Evolutionary conservation across 2,797 vertebrate genomes (phyloP).

Genomic region (Alectoris magna): DNA sequence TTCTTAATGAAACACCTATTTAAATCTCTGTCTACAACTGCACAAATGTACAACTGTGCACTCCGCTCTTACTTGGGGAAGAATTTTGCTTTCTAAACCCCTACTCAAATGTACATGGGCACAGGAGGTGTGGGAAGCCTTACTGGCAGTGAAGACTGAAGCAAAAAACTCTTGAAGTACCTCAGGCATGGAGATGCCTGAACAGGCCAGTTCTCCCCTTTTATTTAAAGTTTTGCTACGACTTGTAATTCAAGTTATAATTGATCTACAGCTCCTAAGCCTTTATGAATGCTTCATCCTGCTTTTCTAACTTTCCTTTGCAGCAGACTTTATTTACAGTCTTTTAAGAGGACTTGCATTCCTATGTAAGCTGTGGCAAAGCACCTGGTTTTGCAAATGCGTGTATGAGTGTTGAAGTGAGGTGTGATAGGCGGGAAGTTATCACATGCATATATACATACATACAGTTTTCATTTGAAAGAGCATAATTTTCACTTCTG

Average conservation of each 20-base stretch:
- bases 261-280: not conserved
- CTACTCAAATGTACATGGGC: too few relatives aligned
- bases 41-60: too few relatives aligned
- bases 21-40: too few relatives aligned
- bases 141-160: too few relatives aligned
- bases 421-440: not conserved
- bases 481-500: not conserved
- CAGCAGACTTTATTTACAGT: not conserved
- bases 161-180: too few relatives aligned
- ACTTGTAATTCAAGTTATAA: not conserved
- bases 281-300: not conserved
- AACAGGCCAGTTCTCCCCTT: too few relatives aligned
- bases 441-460: not conserved
- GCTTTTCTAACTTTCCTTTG: slow-evolving; percentile 42
- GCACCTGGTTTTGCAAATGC: not conserved
- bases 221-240: fast-evolving
- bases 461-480: not conserved
- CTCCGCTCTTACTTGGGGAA: too few relatives aligned
- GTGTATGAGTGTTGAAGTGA: not conserved
- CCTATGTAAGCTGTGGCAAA: slow-evolving; percentile 13
- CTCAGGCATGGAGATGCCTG: too few relatives aligned
- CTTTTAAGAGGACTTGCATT: slow-evolving; percentile 18
- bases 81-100: too few relatives aligned
- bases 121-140: too few relatives aligned
- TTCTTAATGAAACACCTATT: too few relatives aligned